Conservation (phyloP, 2,888 invertebrate genomes). For the Drosophila neoperkinsi region DNA sequence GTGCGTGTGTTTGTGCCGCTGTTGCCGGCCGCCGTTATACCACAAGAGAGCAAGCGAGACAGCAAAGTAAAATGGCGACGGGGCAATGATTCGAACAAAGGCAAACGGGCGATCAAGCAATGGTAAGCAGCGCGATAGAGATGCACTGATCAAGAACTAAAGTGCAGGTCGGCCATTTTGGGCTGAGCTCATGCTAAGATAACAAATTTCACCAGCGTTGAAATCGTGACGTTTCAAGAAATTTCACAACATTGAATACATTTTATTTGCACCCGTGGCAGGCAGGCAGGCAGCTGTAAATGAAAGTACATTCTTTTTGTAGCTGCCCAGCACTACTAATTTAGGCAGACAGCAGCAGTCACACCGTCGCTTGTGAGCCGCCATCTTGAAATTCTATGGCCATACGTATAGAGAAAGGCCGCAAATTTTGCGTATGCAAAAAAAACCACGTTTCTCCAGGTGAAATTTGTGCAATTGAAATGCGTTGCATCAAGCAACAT, state of each 20-base stretch:
- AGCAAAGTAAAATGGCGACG: constrained; percentile 66
- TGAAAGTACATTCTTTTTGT: constrained; percentile 14
- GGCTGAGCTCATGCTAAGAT: constrained; percentile 15
- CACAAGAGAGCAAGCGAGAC: constrained; percentile 44
- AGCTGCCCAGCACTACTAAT: constrained; percentile 13
- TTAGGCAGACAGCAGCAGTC: constrained; percentile 58
- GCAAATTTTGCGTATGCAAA: constrained; percentile 52
- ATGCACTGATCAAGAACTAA: constrained; percentile 42
- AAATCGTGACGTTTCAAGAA: constrained; percentile 2
- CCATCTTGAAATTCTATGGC: constrained; percentile 76
- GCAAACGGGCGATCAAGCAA: constrained; percentile 55
- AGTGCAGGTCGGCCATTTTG: constrained; percentile 60
- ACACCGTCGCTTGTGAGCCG: constrained; percentile 50
- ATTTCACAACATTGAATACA: constrained; percentile 22
- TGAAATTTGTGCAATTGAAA: constrained; percentile 9
- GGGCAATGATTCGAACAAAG: constrained; percentile 44
- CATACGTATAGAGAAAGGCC: constrained; percentile 48
- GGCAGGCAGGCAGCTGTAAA: not conserved
- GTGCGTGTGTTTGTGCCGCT: constrained; percentile 52
- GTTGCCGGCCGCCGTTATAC: constrained; percentile 69
- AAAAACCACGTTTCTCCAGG: constrained; percentile 48
- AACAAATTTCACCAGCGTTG: constrained; percentile 18
- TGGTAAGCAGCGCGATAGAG: constrained; percentile 41
- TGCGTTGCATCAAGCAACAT: constrained; percentile 1
- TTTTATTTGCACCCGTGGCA: constrained; percentile 8